Conservation (phyloP, 2,797 vertebrate species). For the Holocentrus rufus region DNA sequence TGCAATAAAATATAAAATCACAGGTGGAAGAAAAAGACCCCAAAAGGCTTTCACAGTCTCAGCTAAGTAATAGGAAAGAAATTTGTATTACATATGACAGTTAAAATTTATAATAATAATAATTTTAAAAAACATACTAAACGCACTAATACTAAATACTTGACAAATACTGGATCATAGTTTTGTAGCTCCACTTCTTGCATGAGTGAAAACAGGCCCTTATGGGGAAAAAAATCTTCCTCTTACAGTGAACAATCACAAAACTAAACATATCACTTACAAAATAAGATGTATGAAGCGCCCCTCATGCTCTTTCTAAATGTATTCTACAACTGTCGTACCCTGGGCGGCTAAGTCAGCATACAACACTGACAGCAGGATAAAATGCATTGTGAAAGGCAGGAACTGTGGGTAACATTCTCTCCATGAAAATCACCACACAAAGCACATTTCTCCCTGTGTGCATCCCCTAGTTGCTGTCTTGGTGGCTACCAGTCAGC, state of each 20-base stretch:
- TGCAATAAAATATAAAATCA: too few relatives aligned
- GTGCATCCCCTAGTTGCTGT: constrained; percentile 14
- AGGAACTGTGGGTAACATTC: constrained; percentile 38
- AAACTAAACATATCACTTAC: neutral
- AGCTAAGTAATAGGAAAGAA: too few relatives aligned
- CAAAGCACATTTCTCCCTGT: constrained; percentile 28
- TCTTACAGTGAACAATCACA: neutral
- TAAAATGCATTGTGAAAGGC: constrained; percentile 34
- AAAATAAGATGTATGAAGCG: neutral
- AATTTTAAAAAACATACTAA: too few relatives aligned
- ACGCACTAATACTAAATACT: neutral
- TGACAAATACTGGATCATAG: too few relatives aligned
- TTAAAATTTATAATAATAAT: too few relatives aligned
- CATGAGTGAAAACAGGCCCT: too few relatives aligned
- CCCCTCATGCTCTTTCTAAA: neutral
- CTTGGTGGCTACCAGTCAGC: constrained; percentile 44
- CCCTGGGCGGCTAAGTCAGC: constrained; percentile 21
- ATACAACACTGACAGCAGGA: constrained; percentile 35
- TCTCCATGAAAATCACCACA: constrained; percentile 26
- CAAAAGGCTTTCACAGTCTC: too few relatives aligned
- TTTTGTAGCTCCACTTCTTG: too few relatives aligned
- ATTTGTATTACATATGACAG: too few relatives aligned
- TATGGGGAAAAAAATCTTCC: too few relatives aligned
- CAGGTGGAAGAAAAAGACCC: too few relatives aligned
- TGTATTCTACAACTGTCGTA: neutral